Base-by-base conservation (phyloP, 2,888 invertebrate species). In the Cantharis lateralis region DNA sequence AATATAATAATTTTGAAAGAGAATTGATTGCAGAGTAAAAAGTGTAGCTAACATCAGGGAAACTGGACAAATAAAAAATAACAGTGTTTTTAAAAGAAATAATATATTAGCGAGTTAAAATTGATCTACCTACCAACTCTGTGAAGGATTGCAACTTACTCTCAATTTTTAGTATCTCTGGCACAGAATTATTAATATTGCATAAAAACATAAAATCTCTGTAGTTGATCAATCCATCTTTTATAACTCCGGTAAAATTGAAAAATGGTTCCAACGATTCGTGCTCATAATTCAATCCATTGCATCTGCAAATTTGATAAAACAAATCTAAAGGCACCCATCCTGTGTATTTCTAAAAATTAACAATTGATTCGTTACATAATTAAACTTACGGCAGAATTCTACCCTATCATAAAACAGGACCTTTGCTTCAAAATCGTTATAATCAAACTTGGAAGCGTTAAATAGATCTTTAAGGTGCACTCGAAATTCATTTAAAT, bases 201-300 rank as follows among this genome's bases (percentile, higher is more conserved):
- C 91, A 84, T 4, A 91, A 83, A 70, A 88, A 87, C 5, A 90
- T 86, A 82, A 91, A 91, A 26, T 84, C 89, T 83, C 88, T 87
- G 72, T 91, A 91, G 81, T 90, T 84, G 71, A 91, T 89, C 72
- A 85, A 84, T 13, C 87, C 84, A 9, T 90, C 89, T 70, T 89
- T 20, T 63, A 90, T 89, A 13, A 90, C 90, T 16, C 88, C 83
- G 86, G 90, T 88, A 81, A 89, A 84, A 10, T 84, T 84, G 28
- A 91, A 83, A 11, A 92, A 83, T 0, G 89, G 89, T 82, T 91
- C 90, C n/a, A 91, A 87, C 16, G 90, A 84, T 20, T 82, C 76
- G n/a, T 88, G 87, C 77, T 90, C 88, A 82, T 91, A 90, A 78
- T 88, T 85, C 64, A 91, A 87, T 0, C 88, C 81, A 78, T 88